Conservation (phyloP, 2,888 invertebrate genomes). For the Creontiades dilutus region DNA sequence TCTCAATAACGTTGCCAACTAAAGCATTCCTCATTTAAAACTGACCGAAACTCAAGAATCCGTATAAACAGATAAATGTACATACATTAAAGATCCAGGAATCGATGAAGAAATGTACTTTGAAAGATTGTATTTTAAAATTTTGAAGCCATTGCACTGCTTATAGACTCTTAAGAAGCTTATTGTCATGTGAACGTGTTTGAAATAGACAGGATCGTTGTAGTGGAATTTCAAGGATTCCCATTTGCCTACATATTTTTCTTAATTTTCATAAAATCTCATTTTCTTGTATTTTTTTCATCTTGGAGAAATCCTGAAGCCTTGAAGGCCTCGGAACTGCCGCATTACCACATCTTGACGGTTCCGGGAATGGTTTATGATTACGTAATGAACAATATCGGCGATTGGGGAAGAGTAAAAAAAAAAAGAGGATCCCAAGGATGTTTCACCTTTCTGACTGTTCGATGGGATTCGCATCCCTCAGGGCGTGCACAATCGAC, state of each 20-base stretch:
- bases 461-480: not conserved
- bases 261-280: not conserved
- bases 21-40: too few species aligned
- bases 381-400: not conserved
- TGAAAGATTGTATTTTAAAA: too few species aligned
- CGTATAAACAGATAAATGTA: too few species aligned
- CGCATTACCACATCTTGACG: not conserved
- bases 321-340: not conserved
- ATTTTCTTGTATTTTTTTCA: not conserved
- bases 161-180: too few species aligned
- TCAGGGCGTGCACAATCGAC: not conserved
- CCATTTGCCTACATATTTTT: too few species aligned
- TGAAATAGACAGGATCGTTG: slow-evolving; percentile 9
- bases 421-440: not conserved
- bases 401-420: not conserved
- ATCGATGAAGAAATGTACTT: too few species aligned
- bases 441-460: not conserved
- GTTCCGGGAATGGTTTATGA: not conserved
- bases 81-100: too few species aligned
- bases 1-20: too few species aligned
- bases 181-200: not conserved
- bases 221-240: not conserved
- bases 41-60: too few species aligned
- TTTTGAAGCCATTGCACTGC: too few species aligned
- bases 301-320: not conserved